Conservation (phyloP, 2,797 vertebrate genomes). For the Galago senegalensis region DNA sequence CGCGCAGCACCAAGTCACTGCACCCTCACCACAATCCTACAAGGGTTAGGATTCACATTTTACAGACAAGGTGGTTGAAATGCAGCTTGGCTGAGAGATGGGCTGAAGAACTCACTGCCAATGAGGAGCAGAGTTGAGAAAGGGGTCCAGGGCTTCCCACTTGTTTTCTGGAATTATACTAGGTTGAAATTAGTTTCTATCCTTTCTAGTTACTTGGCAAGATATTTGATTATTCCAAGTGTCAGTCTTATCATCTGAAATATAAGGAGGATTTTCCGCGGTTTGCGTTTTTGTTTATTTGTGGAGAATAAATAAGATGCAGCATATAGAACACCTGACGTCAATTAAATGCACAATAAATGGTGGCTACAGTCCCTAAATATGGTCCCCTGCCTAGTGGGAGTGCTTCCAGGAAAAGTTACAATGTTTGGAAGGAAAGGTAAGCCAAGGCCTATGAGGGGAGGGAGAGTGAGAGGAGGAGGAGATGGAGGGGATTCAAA, state of each 20-base stretch:
- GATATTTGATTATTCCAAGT: not conserved
- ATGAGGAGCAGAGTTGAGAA: not conserved
- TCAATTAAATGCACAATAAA: not conserved
- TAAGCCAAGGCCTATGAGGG: not conserved
- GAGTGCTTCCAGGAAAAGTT: not conserved
- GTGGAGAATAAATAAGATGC: not conserved
- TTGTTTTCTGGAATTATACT: not conserved
- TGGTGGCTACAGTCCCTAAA: not conserved
- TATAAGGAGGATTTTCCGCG: not conserved
- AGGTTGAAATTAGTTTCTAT: not conserved
- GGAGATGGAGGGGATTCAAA: not conserved
- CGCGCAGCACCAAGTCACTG: not conserved
- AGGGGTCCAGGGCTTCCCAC: not conserved
- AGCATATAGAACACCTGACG: not conserved
- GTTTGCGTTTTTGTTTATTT: not conserved
- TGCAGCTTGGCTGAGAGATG: not conserved
- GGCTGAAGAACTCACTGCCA: not conserved
- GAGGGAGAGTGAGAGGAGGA: too few species aligned
- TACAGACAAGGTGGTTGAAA: conserved; percentile 53
- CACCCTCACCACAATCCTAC: not conserved
- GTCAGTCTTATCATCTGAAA: not conserved
- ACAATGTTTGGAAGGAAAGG: not conserved
- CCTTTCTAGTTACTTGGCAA: conserved; percentile 2
- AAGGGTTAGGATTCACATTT: not conserved
- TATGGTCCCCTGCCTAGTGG: not conserved